Percentiles rank a stretch among this genome's conserved stretches.
Evolutionary conservation across 2,113 vertebrate genomes (phyloP).

Genomic region (Vimba vimba): DNA sequence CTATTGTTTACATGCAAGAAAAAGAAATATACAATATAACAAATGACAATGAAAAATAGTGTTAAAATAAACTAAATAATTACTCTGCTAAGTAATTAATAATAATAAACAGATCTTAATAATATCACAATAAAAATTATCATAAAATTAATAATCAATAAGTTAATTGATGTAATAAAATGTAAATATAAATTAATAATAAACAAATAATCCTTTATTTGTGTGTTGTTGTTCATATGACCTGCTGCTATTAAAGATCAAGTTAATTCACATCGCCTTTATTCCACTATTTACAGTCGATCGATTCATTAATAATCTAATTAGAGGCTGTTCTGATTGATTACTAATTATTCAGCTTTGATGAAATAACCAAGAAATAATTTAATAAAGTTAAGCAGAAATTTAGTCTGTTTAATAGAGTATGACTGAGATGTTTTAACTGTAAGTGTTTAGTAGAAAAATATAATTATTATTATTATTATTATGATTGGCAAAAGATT

Average conservation of each 20-base stretch:
- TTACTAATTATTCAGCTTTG: not conserved
- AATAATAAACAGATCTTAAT: too few species aligned
- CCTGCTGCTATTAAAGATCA: too few species aligned
- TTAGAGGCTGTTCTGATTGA: not conserved
- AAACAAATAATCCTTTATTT: too few species aligned
- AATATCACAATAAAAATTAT: too few species aligned
- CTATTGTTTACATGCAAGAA: not conserved
- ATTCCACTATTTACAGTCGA: not conserved
- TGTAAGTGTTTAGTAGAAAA: not conserved
- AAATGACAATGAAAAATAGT: not conserved
- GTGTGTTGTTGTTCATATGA: too few species aligned
- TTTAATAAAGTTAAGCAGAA: not conserved
- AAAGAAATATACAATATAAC: not conserved
- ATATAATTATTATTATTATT: not conserved
- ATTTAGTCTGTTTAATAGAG: not conserved
- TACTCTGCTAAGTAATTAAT: too few species aligned
- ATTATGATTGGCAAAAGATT: too few species aligned
- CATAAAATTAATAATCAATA: too few species aligned
- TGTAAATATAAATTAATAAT: too few species aligned
- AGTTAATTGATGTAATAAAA: too few species aligned
- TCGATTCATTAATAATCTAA: not conserved
- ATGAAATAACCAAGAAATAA: not conserved
- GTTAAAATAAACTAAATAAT: too few species aligned
- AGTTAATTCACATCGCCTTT: too few species aligned
- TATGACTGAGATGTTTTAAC: not conserved